Conservation (phyloP, 2,888 invertebrate genomes). For the Meghimatium bilineatum region DNA sequence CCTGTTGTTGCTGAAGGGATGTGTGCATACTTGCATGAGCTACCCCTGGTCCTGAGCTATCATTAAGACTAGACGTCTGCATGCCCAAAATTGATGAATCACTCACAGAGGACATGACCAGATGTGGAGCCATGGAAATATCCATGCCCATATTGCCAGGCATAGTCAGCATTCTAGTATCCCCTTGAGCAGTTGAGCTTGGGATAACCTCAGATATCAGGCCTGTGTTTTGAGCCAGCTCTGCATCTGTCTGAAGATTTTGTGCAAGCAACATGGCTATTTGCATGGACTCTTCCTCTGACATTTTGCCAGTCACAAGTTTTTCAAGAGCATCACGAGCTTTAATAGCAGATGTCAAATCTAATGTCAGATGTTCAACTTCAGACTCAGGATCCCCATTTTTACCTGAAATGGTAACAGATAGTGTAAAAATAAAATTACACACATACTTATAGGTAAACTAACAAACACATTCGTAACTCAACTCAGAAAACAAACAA, state of each 20-base stretch:
- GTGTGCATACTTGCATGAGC: slow-evolving; percentile 10
- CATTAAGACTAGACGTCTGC: slow-evolving; percentile 11
- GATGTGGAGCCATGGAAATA: slow-evolving; percentile 26
- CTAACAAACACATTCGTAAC: too few relatives aligned
- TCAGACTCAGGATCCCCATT: slow-evolving; percentile 81
- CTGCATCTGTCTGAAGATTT: slow-evolving; percentile 48
- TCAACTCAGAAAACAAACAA: too few relatives aligned
- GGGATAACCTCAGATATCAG: slow-evolving; percentile 30
- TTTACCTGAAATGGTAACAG: slow-evolving; percentile 78
- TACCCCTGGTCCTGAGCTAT: slow-evolving; percentile 15
- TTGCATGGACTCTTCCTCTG: slow-evolving; percentile 54
- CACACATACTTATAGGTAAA: too few relatives aligned
- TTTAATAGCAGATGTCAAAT: slow-evolving; percentile 77
- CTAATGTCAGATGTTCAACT: slow-evolving; percentile 89
- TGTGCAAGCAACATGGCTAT: slow-evolving; percentile 54
- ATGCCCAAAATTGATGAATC: slow-evolving; percentile 17
- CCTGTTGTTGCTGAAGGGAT: slow-evolving; percentile 21
- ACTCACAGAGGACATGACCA: slow-evolving; percentile 2
- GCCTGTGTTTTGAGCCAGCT: slow-evolving; percentile 38
- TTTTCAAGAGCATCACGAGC: slow-evolving; percentile 69
- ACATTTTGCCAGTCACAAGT: slow-evolving; percentile 58
- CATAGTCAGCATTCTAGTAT: neutral
- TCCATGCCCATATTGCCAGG: slow-evolving; percentile 21
- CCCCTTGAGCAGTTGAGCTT: slow-evolving; percentile 26
- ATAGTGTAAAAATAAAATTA: too few relatives aligned